Evolutionary conservation across 1,140 invertebrate genomes (phyloP).

Genomic region (Oryzaephilus surinamensis): DNA sequence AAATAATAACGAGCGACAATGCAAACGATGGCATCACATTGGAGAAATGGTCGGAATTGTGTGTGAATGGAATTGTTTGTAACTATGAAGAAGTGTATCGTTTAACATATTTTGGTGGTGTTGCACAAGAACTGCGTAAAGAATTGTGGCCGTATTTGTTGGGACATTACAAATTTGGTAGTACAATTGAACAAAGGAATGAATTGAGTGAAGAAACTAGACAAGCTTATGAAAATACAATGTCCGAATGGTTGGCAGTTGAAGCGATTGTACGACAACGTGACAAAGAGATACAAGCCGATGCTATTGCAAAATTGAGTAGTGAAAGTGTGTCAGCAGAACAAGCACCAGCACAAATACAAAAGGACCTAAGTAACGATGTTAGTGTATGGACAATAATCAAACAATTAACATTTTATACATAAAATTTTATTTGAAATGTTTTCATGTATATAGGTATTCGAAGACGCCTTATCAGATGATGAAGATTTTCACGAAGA

Average conservation of each 20-base stretch:
- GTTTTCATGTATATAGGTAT: constrained; percentile 34
- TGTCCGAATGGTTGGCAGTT: constrained; percentile 90
- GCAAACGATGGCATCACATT: constrained; percentile 51
- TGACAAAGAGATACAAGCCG: constrained; percentile 61
- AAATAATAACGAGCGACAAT: constrained; percentile 42
- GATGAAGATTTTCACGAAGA: constrained; percentile 44
- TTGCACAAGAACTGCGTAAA: constrained; percentile 65
- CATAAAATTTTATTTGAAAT: not conserved
- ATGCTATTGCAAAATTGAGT: constrained; percentile 51
- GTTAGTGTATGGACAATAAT: constrained; percentile 23
- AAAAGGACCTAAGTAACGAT: constrained; percentile 36
- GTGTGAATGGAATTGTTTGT: constrained; percentile 46
- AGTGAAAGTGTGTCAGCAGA: constrained; percentile 42
- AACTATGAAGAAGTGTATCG: constrained; percentile 66
- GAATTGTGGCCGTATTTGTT: constrained; percentile 87
- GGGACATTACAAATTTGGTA: constrained; percentile 75
- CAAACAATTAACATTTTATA: not conserved
- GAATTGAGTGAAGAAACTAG: constrained; percentile 56
- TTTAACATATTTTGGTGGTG: constrained; percentile 78
- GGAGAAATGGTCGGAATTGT: constrained; percentile 55
- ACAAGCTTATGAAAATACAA: constrained; percentile 74
- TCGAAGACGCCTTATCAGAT: constrained; percentile 45
- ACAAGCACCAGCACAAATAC: constrained; percentile 27
- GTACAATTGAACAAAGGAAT: constrained; percentile 54
- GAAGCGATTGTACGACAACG: constrained; percentile 82